Conservation (phyloP, 2,888 invertebrate genomes). For the Liposcelis brunnea region DNA sequence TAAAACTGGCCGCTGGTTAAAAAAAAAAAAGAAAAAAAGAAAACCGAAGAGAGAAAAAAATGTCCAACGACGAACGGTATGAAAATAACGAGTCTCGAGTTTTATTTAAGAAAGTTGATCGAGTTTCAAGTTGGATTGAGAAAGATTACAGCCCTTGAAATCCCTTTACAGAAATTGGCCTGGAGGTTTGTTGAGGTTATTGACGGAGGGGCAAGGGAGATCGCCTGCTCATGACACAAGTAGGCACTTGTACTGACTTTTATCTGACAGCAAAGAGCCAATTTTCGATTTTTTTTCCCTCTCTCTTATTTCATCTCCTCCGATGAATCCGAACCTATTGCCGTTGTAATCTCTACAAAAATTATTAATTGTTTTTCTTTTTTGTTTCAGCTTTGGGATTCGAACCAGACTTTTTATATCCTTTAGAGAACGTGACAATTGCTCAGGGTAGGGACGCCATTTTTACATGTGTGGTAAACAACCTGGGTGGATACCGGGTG, state of each 20-base stretch:
- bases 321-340: too few relatives aligned
- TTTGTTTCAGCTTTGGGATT: conserved; percentile 48
- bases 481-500: conserved; percentile 73
- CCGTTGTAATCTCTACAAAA: not conserved
- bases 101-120: conserved; percentile 4
- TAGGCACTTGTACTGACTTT: not conserved
- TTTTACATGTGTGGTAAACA: conserved; percentile 71
- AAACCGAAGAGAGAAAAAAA: not conserved
- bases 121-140: conserved; percentile 1
- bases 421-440: conserved; percentile 68
- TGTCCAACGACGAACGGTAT: not conserved
- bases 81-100: not conserved
- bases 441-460: conserved; percentile 67
- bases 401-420: conserved; percentile 64
- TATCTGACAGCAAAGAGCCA: conserved; percentile 5
- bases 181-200: not conserved
- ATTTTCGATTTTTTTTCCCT: not conserved
- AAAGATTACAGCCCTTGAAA: conserved; percentile 8
- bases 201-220: not conserved
- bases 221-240: conserved; percentile 4
- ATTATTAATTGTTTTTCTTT: conserved; percentile 16
- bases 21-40: not conserved
- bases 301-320: not conserved
- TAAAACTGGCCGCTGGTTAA: not conserved
- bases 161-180: conserved; percentile 8